Evolutionary conservation across 2,113 vertebrate species (phyloP).

Genomic region (Hyperopisus bebe): DNA sequence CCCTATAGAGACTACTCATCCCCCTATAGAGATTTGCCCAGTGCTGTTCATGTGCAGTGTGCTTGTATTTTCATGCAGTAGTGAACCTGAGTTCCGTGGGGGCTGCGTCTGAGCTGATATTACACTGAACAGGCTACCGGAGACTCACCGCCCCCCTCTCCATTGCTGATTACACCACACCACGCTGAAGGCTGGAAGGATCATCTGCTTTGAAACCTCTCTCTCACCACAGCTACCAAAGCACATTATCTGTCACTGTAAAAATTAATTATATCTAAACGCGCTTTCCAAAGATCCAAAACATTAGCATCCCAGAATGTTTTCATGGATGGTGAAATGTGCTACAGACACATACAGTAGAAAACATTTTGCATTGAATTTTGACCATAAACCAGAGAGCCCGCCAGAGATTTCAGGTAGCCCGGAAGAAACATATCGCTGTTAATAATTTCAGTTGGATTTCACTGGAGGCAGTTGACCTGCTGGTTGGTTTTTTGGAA

Average conservation of each 20-base stretch:
- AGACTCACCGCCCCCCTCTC: neutral
- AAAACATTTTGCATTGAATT: neutral
- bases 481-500: neutral
- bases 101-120: conserved; percentile 32
- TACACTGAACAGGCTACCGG: conserved; percentile 27
- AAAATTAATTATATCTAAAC: conserved; percentile 1
- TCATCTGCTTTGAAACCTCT: neutral
- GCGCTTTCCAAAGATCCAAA: neutral
- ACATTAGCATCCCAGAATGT: neutral
- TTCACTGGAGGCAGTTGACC: neutral
- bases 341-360: neutral
- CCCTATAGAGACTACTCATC: neutral
- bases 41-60: neutral
- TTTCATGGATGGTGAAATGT: neutral
- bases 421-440: neutral
- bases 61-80: conserved; percentile 4
- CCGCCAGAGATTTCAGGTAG: neutral
- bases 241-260: neutral
- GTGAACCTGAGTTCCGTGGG: conserved; percentile 30
- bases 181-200: neutral
- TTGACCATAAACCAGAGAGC: neutral
- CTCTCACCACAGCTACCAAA: neutral
- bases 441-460: neutral
- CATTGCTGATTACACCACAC: neutral
- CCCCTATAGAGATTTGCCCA: neutral